Base-by-base conservation (phyloP, 2,888 invertebrate genomes). In the Exephanes ischioxanthus region DNA sequence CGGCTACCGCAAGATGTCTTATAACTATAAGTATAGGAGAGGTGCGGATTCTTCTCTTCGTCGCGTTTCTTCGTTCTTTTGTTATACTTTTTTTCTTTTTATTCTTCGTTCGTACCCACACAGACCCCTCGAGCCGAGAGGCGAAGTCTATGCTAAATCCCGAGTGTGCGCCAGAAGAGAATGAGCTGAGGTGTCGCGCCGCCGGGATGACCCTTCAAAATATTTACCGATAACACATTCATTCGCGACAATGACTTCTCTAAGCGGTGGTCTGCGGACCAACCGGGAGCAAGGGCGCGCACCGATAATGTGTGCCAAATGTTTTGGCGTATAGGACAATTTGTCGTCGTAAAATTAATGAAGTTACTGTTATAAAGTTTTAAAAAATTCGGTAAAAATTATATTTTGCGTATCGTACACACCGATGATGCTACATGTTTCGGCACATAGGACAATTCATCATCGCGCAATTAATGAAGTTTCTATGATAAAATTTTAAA, bases 161-260 rank as follows among this genome's bases (percentile, higher is more conserved):
- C 30, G 45, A 75, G 79, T 79, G 76, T 70, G 19, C n/a, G 48
- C 45, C 68, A 37, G n/a, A 75, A 37, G 19, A 70, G 68, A 37
- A 83, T 22, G 16, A 26, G 63, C 51, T 45, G 61, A 63, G 58
- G 66, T 51, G 63, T 70, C 51, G 41, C 53, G 61, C n/a, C 58
- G 53, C 9, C 11, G 14, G n/a, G 11, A 11, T 30, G 72, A 48
- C 55, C 58, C 84, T 84, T 84, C 76, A 71, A 84, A 84, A 84
- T 84, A 84, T 84, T 84, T 84, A 80, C 80, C 80, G 76, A 84
- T 84, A 76, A 84, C 80, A 84, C 63, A 85, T 82, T 80, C 80
- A 72, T 73, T 80, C 72, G 19, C 63, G 70, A 75, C 63, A 70
- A 78, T 81, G 72, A 75, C 68, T 75, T 22, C 53, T 84, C 77